Conservation (phyloP, 2,888 invertebrate species). For the Ophraella communa region DNA sequence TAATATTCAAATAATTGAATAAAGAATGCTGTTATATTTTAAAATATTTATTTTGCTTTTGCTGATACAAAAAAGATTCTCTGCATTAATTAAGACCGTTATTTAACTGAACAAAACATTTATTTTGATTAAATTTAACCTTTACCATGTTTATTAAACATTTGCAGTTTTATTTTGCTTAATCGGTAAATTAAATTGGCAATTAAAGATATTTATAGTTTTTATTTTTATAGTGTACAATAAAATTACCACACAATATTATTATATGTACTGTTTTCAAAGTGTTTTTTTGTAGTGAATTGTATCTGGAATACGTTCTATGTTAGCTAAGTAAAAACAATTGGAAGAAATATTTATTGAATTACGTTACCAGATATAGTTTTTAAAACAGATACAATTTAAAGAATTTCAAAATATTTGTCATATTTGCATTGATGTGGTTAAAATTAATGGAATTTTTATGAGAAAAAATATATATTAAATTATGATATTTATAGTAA, state of each 20-base stretch:
- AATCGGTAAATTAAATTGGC: neutral
- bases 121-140: neutral
- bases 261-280: neutral
- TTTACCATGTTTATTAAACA: neutral
- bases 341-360: too few relatives aligned
- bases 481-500: too few relatives aligned
- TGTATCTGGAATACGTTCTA: neutral
- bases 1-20: too few relatives aligned
- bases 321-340: too few relatives aligned
- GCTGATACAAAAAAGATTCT: neutral
- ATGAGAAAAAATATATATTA: too few relatives aligned
- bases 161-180: neutral
- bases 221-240: neutral
- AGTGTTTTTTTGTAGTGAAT: neutral
- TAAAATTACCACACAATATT: neutral
- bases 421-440: neutral
- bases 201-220: neutral
- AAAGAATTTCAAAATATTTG: too few relatives aligned
- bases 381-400: too few relatives aligned
- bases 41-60: too few relatives aligned
- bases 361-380: too few relatives aligned
- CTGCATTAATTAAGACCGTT: too few relatives aligned
- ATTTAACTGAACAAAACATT: neutral
- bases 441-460: too few relatives aligned
- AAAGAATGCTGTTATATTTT: too few relatives aligned